phyloP scores from a whole-genome alignment of 2,888 invertebrate genomes.

The Ditula angustiorana region DNA sequence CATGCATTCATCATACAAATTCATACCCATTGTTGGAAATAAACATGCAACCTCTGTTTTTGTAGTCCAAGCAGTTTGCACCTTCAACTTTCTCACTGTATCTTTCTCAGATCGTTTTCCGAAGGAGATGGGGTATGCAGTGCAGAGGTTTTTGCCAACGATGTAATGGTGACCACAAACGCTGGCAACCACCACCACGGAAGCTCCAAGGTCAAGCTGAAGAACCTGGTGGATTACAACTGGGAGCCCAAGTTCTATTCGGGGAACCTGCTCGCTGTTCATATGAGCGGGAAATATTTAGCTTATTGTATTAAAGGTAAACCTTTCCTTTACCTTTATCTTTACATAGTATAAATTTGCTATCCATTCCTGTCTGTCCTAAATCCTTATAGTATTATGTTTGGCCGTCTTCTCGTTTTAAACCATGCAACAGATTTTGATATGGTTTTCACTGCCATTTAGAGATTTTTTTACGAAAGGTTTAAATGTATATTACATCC shows the following conservation, averaged over 20 bases:
- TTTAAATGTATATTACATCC: too few species aligned
- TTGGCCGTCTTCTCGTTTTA: too few species aligned
- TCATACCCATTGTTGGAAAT: too few species aligned
- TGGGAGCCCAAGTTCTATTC: conserved; percentile 96
- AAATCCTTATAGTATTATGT: too few species aligned
- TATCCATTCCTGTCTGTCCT: too few species aligned
- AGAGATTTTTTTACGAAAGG: too few species aligned
- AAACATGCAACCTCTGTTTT: too few species aligned
- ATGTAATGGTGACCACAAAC: conserved; percentile 90
- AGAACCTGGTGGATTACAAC: conserved; percentile 95
- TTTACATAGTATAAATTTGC: conserved; percentile 13
- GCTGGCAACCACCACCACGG: conserved; percentile 91
- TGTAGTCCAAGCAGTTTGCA: too few species aligned
- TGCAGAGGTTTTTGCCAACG: conserved; percentile 83
- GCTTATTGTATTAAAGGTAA: conserved; percentile 97
- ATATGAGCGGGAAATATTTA: conserved; percentile 93
- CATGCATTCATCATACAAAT: too few species aligned
- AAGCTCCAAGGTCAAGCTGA: conserved; percentile 95
- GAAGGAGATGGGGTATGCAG: conserved; percentile 86
- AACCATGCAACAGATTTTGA: too few species aligned
- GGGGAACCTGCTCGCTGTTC: conserved; percentile 95
- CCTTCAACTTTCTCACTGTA: not conserved
- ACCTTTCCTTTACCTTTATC: not conserved
- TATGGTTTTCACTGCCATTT: too few species aligned
- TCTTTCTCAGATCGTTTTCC: conserved; percentile 80